Conservation (phyloP, 53 echinoderm and acorn worm species). For the Patiria pectinifera region DNA sequence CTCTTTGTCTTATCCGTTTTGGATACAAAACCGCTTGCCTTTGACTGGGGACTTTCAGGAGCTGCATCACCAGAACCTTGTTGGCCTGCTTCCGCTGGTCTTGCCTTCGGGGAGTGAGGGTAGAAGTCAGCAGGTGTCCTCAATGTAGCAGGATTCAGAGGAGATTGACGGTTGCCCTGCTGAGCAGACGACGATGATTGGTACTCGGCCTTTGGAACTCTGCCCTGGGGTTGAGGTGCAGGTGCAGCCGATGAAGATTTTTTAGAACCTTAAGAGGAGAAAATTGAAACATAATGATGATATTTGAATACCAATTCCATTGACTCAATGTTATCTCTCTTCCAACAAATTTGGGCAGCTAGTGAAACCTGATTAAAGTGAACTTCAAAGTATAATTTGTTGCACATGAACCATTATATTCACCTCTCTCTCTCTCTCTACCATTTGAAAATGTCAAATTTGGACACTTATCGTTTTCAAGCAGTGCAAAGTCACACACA, state of each 20-base stretch:
- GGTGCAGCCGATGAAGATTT: not conserved
- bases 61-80: not conserved
- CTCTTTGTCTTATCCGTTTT: not conserved
- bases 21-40: not conserved
- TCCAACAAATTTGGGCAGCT: too few relatives aligned
- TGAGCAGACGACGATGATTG: not conserved
- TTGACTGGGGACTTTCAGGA: not conserved
- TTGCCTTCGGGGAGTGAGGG: not conserved
- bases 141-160: not conserved
- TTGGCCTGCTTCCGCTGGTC: not conserved
- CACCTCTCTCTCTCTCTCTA: too few relatives aligned
- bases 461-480: too few relatives aligned
- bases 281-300: not conserved
- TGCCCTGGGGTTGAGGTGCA: not conserved
- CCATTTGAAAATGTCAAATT: too few relatives aligned
- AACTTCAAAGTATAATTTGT: too few relatives aligned
- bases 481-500: too few relatives aligned
- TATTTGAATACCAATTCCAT: too few relatives aligned
- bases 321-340: too few relatives aligned
- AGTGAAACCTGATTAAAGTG: too few relatives aligned
- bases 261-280: not conserved
- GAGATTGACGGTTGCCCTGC: not conserved
- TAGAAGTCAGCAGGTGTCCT: conserved; percentile 12
- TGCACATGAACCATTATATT: too few relatives aligned
- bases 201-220: not conserved